A percentile compares a stretch with the other conserved stretches of the same genome.
Evolutionary conservation across 2,113 vertebrate species (phyloP).

Genomic region (pig (Sus scrofa)): DNA sequence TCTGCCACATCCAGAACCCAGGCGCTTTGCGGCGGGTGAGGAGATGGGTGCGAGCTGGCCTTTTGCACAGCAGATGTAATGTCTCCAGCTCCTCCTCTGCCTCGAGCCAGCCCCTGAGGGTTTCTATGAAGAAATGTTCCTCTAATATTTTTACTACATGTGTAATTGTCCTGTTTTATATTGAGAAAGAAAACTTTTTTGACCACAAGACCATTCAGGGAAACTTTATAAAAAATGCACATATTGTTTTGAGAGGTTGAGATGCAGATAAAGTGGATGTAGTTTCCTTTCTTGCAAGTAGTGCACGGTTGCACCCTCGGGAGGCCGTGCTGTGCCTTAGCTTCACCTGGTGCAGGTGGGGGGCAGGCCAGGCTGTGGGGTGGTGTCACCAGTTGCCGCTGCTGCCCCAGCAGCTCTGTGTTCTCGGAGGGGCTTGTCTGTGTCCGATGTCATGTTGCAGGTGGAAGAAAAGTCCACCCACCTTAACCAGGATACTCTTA

Average conservation of each 20-base stretch:
- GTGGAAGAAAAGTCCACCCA: background rate
- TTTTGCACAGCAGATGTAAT: background rate
- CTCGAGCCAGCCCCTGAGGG: background rate
- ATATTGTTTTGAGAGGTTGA: slow-evolving; percentile 77
- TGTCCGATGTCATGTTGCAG: background rate
- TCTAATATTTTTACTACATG: slow-evolving; percentile 81
- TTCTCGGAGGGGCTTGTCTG: background rate
- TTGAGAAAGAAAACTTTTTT: slow-evolving; percentile 76
- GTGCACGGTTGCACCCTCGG: slow-evolving; percentile 73
- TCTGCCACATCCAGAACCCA: fast-evolving
- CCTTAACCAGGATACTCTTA: background rate
- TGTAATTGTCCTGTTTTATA: slow-evolving; percentile 85
- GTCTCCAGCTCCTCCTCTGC: background rate
- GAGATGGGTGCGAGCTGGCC: background rate
- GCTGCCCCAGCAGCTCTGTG: background rate
- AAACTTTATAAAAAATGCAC: slow-evolving; percentile 82
- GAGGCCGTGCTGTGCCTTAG: slow-evolving; percentile 90
- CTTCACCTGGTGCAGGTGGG: slow-evolving; percentile 83
- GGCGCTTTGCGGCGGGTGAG: background rate
- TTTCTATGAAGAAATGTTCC: slow-evolving; percentile 63
- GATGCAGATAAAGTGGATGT: slow-evolving; percentile 77
- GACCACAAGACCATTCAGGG: slow-evolving; percentile 89
- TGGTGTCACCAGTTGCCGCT: background rate
- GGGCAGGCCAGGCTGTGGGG: background rate
- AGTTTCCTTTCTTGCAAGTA: slow-evolving; percentile 74